A percentile compares a stretch with the other conserved stretches of the same genome.
Evolutionary conservation across 37 sponge, comb jelly and placozoan species (phyloP).

Genomic region (Hormiphora californensis): DNA sequence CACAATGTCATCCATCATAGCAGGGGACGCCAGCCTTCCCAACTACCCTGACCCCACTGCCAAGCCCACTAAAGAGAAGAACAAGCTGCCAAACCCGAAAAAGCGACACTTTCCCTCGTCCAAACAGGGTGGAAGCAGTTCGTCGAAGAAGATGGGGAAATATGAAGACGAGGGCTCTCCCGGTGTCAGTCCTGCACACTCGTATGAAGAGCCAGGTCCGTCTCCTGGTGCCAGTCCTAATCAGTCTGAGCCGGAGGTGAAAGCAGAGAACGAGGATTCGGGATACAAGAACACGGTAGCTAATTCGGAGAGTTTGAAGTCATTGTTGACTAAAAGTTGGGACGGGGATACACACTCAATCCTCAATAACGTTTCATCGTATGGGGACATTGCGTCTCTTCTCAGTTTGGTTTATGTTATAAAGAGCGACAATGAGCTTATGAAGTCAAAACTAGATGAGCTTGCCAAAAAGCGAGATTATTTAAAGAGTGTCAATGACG

Average conservation of each 20-base stretch:
- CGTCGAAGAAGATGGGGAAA: constrained; percentile 40
- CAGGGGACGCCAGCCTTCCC: constrained; percentile 18
- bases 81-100: not conserved
- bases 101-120: too few species aligned
- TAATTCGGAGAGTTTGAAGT: constrained; percentile 30
- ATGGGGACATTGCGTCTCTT: constrained; percentile 41
- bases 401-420: constrained; percentile 33
- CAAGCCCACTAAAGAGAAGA: not conserved
- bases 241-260: constrained; percentile 38
- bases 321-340: constrained; percentile 29
- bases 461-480: constrained; percentile 41
- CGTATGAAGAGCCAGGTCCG: not conserved
- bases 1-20: constrained; percentile 48
- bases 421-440: constrained; percentile 46
- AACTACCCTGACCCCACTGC: not conserved
- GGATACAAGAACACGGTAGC: not conserved
- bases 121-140: constrained; percentile 45
- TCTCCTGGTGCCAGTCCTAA: constrained; percentile 53
- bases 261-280: constrained; percentile 16
- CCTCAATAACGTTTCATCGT: constrained; percentile 30
- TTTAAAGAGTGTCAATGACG: constrained; percentile 47
- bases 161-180: constrained; percentile 47
- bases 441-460: constrained; percentile 33
- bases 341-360: not conserved
- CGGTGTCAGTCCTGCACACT: constrained; percentile 37